Conservation (phyloP, 2,797 vertebrate species). For the Notolabrus celidotus region DNA sequence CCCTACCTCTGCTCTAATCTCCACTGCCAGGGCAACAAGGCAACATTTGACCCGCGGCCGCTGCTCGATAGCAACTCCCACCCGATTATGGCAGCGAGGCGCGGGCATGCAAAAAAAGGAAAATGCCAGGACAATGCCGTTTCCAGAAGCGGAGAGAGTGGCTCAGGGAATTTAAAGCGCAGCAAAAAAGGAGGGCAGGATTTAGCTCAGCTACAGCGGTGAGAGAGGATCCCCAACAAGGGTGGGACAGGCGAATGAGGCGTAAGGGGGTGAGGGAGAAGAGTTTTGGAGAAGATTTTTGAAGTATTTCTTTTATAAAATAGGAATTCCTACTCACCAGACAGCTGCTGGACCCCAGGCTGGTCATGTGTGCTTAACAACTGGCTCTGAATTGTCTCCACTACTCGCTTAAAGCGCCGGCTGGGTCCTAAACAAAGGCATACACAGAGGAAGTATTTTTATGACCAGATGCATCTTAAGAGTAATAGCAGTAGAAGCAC, state of each 20-base stretch:
- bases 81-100: slow-evolving; percentile 40
- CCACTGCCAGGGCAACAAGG: slow-evolving; percentile 44
- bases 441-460: not conserved
- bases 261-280: slow-evolving; percentile 36
- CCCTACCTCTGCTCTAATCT: slow-evolving; percentile 65
- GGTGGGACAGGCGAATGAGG: slow-evolving; percentile 56
- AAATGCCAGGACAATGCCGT: slow-evolving; percentile 55
- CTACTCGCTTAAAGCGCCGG: slow-evolving; percentile 98
- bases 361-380: slow-evolving; percentile 98
- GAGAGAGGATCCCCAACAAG: slow-evolving; percentile 37
- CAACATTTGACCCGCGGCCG: slow-evolving; percentile 60
- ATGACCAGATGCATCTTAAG: not conserved
- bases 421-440: slow-evolving; percentile 89
- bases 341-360: slow-evolving; percentile 95
- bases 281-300: slow-evolving; percentile 32
- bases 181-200: slow-evolving; percentile 25
- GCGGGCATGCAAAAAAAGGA: slow-evolving; percentile 64
- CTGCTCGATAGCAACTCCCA: slow-evolving; percentile 44
- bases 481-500: slow-evolving; percentile 1
- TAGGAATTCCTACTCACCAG: slow-evolving; percentile 89
- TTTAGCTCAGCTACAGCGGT: slow-evolving; percentile 54
- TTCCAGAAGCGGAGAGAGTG: slow-evolving; percentile 38
- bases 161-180: slow-evolving; percentile 56
- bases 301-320: not conserved
- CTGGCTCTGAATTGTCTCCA: slow-evolving; percentile 99